Evolutionary conservation across 2,797 vertebrate species (phyloP).

Genomic region (Syngnathus acus): DNA sequence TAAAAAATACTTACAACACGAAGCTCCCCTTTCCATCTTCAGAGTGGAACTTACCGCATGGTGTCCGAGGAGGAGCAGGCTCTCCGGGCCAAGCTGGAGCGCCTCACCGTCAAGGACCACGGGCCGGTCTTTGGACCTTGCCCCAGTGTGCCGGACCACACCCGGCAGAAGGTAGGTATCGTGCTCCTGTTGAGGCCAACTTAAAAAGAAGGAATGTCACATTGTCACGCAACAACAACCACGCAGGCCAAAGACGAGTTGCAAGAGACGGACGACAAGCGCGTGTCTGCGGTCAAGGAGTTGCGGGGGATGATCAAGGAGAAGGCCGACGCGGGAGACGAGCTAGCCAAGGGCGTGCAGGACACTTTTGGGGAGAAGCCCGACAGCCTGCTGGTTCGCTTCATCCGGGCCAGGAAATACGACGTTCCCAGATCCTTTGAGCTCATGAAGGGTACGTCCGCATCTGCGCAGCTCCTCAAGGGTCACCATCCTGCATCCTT

Average conservation of each 20-base stretch:
- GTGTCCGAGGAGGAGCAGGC: constrained; percentile 94
- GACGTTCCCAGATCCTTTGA: constrained; percentile 82
- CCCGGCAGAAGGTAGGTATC: constrained; percentile 83
- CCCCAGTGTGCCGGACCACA: constrained; percentile 79
- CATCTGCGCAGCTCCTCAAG: too few species aligned
- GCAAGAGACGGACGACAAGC: constrained; percentile 85
- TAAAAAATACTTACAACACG: too few species aligned
- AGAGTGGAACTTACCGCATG: constrained; percentile 91
- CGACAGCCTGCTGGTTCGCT: constrained; percentile 78
- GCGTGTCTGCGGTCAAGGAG: constrained; percentile 73
- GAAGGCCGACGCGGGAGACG: constrained; percentile 73
- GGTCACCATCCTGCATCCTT: too few species aligned
- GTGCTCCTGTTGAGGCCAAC: neutral
- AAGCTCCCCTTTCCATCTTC: constrained; percentile 4
- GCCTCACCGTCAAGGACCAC: constrained; percentile 89
- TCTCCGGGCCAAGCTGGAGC: constrained; percentile 84
- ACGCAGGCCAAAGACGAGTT: constrained; percentile 92
- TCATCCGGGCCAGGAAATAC: constrained; percentile 92
- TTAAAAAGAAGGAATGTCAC: neutral
- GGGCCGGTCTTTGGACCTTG: constrained; percentile 84
- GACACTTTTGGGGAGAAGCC: constrained; percentile 78
- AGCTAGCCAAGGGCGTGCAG: constrained; percentile 75
- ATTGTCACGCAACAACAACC: neutral
- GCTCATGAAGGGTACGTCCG: constrained; percentile 82
- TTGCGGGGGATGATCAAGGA: constrained; percentile 77